These are phyloP conservation scores for Nothocercus julius DNA, from an alignment of 2,113 vertebrate genomes.

Conservation along the genomic window DNA sequence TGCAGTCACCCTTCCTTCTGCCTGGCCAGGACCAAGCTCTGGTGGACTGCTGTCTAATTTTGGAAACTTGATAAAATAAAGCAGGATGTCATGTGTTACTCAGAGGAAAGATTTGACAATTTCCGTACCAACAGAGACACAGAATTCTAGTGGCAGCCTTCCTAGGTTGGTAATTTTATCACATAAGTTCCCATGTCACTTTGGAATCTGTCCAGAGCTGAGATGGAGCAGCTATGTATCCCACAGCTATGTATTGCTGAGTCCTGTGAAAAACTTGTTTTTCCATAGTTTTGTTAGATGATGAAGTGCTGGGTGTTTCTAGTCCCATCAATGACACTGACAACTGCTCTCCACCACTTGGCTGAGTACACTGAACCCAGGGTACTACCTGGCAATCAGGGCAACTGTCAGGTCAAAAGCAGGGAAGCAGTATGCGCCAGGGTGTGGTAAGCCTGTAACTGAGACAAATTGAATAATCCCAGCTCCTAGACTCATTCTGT, in stretches of 20 bases:
- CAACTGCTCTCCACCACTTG: accelerated
- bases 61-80: not conserved
- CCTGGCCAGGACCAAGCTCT: not conserved
- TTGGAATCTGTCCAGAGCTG: not conserved
- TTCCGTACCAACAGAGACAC: not conserved
- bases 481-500: accelerated
- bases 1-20: not conserved
- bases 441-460: not conserved
- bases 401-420: not conserved
- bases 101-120: not conserved
- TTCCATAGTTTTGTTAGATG: not conserved
- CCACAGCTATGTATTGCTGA: not conserved
- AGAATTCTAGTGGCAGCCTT: not conserved
- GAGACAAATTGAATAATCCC: not conserved
- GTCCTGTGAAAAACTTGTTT: not conserved
- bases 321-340: not conserved
- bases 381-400: not conserved
- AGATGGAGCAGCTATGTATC: not conserved
- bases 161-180: not conserved
- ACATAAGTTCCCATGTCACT: not conserved
- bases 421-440: not conserved
- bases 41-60: not conserved
- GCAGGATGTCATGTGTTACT: not conserved
- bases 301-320: not conserved
- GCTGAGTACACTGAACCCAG: not conserved